phyloP scores from a whole-genome alignment of 1,140 invertebrate species.

The Pantala flavescens region DNA sequence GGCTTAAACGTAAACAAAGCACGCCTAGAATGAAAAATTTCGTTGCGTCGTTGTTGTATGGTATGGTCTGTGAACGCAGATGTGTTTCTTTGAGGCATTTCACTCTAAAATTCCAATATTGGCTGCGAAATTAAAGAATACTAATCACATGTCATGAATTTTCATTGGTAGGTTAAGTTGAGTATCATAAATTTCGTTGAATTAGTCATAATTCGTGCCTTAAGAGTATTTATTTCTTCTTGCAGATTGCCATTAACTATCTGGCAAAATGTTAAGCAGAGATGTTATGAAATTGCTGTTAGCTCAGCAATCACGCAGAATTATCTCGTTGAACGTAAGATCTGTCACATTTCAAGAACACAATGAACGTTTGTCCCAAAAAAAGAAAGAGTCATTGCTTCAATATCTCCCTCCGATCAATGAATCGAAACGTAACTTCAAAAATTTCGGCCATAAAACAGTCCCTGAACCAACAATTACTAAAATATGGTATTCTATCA shows the following conservation, averaged over 20 bases:
- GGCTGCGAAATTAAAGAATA: no score
- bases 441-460: constrained; percentile 44
- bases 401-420: not conserved
- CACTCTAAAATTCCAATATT: no score
- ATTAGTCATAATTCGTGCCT: no score
- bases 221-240: no score
- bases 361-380: not conserved
- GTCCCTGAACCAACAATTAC: constrained; percentile 31
- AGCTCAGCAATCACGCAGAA: not conserved
- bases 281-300: not conserved
- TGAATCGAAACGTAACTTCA: constrained; percentile 31
- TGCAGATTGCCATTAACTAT: not conserved
- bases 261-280: not conserved
- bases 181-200: no score
- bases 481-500: constrained; percentile 33
- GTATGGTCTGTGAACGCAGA: no score
- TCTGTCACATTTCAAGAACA: not conserved
- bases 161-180: no score
- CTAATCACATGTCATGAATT: no score
- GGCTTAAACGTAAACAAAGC: no score
- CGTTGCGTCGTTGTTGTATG: no score
- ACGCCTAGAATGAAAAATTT: no score
- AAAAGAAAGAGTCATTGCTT: not conserved
- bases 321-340: not conserved
- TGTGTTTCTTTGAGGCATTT: no score